Evolutionary conservation across 37 sponge, comb jelly and placozoan genomes (phyloP).

Genomic region (Aplysina aerophoba): DNA sequence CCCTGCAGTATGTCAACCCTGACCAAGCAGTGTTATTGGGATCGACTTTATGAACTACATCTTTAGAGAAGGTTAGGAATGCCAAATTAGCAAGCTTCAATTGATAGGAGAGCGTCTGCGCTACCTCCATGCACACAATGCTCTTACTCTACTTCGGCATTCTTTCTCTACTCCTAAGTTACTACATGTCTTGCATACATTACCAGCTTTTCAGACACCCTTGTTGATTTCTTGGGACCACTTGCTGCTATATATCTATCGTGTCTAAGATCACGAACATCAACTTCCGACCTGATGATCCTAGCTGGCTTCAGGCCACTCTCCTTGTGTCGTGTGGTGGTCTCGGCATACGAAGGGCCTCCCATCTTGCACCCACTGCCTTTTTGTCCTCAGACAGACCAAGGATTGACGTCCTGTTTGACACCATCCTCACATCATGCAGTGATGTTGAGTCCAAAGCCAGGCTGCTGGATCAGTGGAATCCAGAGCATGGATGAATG

Average conservation of each 20-base stretch:
- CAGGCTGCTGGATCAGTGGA: no score
- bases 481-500: no score
- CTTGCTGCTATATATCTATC: conserved; percentile 10
- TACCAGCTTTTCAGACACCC: conserved; percentile 31
- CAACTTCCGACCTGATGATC: conserved; percentile 7
- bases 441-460: no score
- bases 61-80: no score
- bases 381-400: conserved; percentile 56
- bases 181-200: conserved; percentile 43
- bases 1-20: no score
- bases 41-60: no score
- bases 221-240: conserved; percentile 1
- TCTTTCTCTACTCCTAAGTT: conserved; percentile 58
- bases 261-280: conserved; percentile 33
- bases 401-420: no score
- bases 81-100: no score
- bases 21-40: no score
- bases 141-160: conserved; percentile 30
- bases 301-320: conserved; percentile 45
- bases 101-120: conserved; percentile 17
- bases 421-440: no score
- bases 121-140: conserved; percentile 30
- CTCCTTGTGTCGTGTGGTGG: conserved; percentile 48
- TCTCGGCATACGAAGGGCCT: conserved; percentile 37
- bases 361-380: conserved; percentile 47